phyloP scores from a whole-genome alignment of 2,797 vertebrate species.

The Oryzias sinensis region DNA sequence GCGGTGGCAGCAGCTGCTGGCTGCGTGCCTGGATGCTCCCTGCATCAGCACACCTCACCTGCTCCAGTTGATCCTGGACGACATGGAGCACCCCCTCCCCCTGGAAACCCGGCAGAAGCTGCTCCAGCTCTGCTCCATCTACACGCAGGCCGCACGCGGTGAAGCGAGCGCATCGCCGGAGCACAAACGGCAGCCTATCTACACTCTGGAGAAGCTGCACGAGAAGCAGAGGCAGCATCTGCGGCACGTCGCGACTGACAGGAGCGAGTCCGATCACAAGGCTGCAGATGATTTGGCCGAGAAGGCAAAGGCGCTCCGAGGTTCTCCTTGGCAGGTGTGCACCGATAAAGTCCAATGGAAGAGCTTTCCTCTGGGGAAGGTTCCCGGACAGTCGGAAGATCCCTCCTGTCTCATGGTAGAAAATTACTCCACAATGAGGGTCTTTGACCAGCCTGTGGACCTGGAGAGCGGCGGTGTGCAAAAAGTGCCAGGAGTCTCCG shows the following conservation, averaged over 20 bases:
- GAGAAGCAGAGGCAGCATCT: conserved; percentile 72
- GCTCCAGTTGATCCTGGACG: conserved; percentile 85
- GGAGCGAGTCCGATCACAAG: conserved; percentile 54
- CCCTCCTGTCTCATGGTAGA: conserved; percentile 87
- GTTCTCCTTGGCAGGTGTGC: conserved; percentile 88
- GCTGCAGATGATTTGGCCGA: conserved; percentile 70
- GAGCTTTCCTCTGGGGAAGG: conserved; percentile 85
- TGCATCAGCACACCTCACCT: conserved; percentile 86
- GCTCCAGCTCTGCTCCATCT: conserved; percentile 87
- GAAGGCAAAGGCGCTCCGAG: conserved; percentile 78
- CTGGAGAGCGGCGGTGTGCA: conserved; percentile 64
- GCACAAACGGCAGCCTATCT: conserved; percentile 75
- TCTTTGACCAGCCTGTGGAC: conserved; percentile 86
- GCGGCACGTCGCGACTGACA: conserved; percentile 36
- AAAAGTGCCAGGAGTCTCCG: conserved; percentile 35
- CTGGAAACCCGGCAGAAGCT: conserved; percentile 82
- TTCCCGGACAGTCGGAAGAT: conserved; percentile 90
- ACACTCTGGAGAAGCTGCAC: conserved; percentile 88
- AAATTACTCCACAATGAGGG: conserved; percentile 84
- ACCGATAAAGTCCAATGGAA: conserved; percentile 86
- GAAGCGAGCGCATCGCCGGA: conserved; percentile 37
- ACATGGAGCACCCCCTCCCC: conserved; percentile 87
- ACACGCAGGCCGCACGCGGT: conserved; percentile 78
- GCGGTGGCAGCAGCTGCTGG: conserved; percentile 85
- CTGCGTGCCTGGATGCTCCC: conserved; percentile 86